Base-by-base conservation (phyloP, 2,888 invertebrate genomes). In the Gerris lacustris region DNA sequence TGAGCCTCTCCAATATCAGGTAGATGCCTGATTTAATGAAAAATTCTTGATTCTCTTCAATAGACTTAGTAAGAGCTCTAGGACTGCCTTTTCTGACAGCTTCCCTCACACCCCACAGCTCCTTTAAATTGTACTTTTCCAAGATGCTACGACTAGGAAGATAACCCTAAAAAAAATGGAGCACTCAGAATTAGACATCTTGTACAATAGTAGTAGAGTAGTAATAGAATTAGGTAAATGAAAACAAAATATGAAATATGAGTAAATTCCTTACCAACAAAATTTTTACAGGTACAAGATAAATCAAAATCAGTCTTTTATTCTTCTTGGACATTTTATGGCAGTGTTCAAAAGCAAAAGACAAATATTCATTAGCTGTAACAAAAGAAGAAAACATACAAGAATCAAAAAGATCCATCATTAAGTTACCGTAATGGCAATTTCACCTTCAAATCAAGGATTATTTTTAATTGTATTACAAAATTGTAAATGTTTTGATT, bases 21-120 rank as follows among this genome's bases (percentile, higher is more conserved):
- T 96, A 99, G 77, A 99, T 96, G n/a, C 98, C 98, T 77, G 92
- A 94, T 77, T 88, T 90, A 71, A 98, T 96, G 77, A 99, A 96
- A 81, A 97, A 97, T 5, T 86, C 83, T 80, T 96, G 95, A 77
- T 97, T 90, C 68, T 87, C 86, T 73, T 89, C 88, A 85, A 97
- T 90, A 0, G 92, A 90, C 76, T 86, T 85, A 78, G 94, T 93
- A 73, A 97, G 89, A 70, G 87, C 86, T 74, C 87, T 73, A n/a
- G 74, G 70, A 69, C 72, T 71, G 17, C 74, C 74, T 76, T 91
- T 88, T 81, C 91, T 92, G 0, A 98, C 91, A 5, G 95, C 91
- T 76, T 88, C 86, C 0, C 92, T 89, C 45, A 99, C 84, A 77
- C 96, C 93, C 84, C 90, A 88, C 80, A 99, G 96, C 79, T 96